These are phyloP conservation scores for Bos indicus DNA, from an alignment of 2,113 vertebrate species.

Conservation along the genomic window DNA sequence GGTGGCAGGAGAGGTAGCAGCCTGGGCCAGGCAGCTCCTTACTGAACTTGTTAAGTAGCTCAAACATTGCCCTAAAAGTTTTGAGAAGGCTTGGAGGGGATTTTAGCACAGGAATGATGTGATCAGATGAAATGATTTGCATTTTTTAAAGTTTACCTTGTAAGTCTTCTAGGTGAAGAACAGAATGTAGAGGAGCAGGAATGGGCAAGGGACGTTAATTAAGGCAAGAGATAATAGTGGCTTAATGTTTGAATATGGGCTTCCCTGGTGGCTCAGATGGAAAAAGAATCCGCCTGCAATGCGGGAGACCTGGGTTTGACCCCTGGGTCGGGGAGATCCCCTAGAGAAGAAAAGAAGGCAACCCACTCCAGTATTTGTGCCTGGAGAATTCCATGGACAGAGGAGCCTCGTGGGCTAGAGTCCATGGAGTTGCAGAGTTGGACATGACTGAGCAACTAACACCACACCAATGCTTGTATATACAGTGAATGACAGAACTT, in stretches of 20 bases:
- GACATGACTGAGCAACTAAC: not conserved
- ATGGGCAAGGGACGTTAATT: not conserved
- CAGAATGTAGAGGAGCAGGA: conserved; percentile 22
- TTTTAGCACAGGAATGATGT: not conserved
- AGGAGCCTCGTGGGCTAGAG: not conserved
- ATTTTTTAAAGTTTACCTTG: not conserved
- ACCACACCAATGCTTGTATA: not conserved
- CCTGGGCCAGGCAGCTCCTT: not conserved
- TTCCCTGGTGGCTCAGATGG: not conserved
- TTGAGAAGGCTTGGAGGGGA: not conserved
- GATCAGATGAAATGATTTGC: not conserved
- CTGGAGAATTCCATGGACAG: not conserved
- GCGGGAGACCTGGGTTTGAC: not conserved
- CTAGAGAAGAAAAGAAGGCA: not conserved
- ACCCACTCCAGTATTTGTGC: not conserved
- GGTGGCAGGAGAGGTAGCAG: not conserved
- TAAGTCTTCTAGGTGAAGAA: not conserved
- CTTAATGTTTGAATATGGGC: not conserved
- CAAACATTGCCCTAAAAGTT: not conserved
- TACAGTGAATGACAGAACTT: not conserved
- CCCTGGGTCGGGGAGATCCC: not conserved
- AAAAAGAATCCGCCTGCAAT: not conserved
- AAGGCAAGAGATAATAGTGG: not conserved
- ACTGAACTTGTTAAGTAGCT: not conserved
- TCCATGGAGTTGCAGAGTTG: not conserved